Evolutionary conservation across 2,113 vertebrate genomes (phyloP).

Genomic region (Furnarius figulus): DNA sequence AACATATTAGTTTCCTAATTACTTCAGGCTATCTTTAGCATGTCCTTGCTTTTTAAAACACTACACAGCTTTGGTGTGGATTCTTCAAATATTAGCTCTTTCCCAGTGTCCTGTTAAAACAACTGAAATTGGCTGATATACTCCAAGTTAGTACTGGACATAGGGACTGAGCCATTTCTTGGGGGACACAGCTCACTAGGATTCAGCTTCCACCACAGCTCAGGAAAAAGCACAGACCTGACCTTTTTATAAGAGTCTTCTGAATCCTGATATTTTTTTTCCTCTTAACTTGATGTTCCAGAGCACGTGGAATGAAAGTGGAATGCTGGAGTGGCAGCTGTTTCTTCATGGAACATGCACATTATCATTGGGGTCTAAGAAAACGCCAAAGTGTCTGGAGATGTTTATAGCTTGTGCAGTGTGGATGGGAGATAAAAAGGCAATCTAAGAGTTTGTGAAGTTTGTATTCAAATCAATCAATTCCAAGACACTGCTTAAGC

Average conservation of each 20-base stretch:
- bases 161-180: not conserved
- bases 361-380: not conserved
- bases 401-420: not conserved
- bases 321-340: not conserved
- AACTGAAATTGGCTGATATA: not conserved
- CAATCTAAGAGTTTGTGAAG: not conserved
- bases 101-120: not conserved
- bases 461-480: not conserved
- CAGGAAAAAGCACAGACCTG: not conserved
- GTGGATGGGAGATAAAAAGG: not conserved
- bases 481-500: not conserved
- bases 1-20: not conserved
- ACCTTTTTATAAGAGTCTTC: not conserved
- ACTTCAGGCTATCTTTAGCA: not conserved
- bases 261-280: not conserved
- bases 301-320: not conserved
- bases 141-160: not conserved
- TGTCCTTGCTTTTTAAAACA: not conserved
- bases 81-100: not conserved
- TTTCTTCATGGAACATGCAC: accelerated
- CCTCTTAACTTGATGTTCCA: not conserved
- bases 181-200: not conserved
- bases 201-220: not conserved
- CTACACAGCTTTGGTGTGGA: not conserved
- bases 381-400: not conserved